Percentiles rank a stretch among this genome's conserved stretches.
Evolutionary conservation across 2,888 invertebrate species (phyloP).

Genomic region (Amphipyra tragopoginis): DNA sequence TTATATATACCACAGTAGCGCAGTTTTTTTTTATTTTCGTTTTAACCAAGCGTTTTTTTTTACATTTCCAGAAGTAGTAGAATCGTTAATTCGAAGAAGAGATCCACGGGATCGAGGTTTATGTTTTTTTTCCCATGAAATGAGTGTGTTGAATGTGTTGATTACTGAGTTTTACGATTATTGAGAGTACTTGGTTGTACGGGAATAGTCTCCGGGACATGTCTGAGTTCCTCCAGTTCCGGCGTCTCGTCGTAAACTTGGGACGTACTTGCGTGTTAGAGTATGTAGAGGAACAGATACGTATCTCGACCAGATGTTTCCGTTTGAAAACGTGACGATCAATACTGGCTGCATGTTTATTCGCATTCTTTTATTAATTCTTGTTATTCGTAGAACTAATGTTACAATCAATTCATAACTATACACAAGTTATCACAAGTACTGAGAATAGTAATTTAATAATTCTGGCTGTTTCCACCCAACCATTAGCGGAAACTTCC

Average conservation of each 20-base stretch:
- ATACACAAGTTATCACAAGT: neutral
- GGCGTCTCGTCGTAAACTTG: slow-evolving; percentile 48
- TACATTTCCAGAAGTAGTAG: neutral
- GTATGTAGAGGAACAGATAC: slow-evolving; percentile 38
- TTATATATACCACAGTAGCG: too few species aligned
- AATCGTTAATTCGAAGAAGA: slow-evolving; percentile 3
- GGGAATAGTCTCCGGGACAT: slow-evolving; percentile 44
- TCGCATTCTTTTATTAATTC: neutral
- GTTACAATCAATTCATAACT: neutral
- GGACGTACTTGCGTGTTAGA: slow-evolving; percentile 25
- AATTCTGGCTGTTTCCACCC: slow-evolving; percentile 5
- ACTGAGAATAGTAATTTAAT: neutral
- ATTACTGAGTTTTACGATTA: slow-evolving; percentile 51
- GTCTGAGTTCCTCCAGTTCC: slow-evolving; percentile 37
- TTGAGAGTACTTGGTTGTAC: slow-evolving; percentile 42
- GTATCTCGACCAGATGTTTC: slow-evolving; percentile 62
- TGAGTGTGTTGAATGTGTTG: slow-evolving; percentile 37
- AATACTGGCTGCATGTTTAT: slow-evolving; percentile 48
- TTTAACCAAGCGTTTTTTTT: neutral
- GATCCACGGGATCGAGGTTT: slow-evolving; percentile 1
- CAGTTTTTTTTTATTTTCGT: too few species aligned
- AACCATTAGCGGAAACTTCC: slow-evolving; percentile 29
- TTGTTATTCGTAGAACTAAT: neutral
- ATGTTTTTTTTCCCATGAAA: slow-evolving; percentile 23
- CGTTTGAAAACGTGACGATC: slow-evolving; percentile 56